Percentiles rank a stretch among this genome's conserved stretches.
Conservation (phyloP, 2,113 vertebrate genomes). For the Mastomys coucha region DNA sequence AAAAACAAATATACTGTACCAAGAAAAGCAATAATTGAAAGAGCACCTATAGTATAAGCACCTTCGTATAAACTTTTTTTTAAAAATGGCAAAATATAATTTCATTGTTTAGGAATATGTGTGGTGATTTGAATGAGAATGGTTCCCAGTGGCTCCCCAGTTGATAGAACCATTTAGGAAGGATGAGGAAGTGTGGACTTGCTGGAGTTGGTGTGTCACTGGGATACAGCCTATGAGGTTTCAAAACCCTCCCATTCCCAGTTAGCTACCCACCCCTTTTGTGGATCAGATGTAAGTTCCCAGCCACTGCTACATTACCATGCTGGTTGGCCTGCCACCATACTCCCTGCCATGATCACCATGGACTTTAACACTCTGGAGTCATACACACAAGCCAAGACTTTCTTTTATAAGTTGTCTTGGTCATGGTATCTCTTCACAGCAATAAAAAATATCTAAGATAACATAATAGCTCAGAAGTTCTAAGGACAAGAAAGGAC, state of each 20-base stretch:
- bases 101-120: slow-evolving; percentile 21
- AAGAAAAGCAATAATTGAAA: slow-evolving; percentile 43
- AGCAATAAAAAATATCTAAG: not conserved
- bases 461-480: not conserved
- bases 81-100: slow-evolving; percentile 1
- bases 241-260: not conserved
- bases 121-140: not conserved
- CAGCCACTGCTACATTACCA: too few species aligned
- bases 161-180: not conserved
- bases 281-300: not conserved
- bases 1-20: not conserved
- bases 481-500: not conserved
- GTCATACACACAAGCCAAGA: not conserved
- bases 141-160: not conserved
- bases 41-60: not conserved
- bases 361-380: not conserved
- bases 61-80: slow-evolving; percentile 2
- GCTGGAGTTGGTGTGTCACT: not conserved
- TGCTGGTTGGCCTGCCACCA: not conserved
- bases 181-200: not conserved
- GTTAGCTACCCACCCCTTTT: not conserved
- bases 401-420: not conserved
- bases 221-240: not conserved
- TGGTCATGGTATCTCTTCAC: not conserved
- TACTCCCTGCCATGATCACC: not conserved